phyloP scores from a whole-genome alignment of 2,888 invertebrate species.

The Dynastes grantii region DNA sequence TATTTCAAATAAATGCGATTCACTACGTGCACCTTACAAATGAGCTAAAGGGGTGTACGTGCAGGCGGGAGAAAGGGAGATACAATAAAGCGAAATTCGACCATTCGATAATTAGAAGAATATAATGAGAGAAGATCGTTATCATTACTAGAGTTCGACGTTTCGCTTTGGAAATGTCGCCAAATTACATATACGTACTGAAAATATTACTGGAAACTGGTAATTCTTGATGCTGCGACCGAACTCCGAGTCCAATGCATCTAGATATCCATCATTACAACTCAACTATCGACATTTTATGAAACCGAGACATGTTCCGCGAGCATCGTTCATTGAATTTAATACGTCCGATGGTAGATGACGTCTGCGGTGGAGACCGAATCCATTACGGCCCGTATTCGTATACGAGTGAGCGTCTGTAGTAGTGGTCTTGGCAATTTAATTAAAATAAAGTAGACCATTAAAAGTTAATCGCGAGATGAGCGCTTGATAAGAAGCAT shows the following conservation, averaged over 20 bases:
- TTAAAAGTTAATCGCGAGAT: slow-evolving; percentile 36
- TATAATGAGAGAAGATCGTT: slow-evolving; percentile 6
- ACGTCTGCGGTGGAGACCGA: too few species aligned
- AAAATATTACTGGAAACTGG: slow-evolving; percentile 34
- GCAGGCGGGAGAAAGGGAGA: too few species aligned
- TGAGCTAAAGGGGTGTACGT: background rate
- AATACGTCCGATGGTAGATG: background rate
- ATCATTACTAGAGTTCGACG: background rate
- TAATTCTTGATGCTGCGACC: slow-evolving; percentile 2
- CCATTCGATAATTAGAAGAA: slow-evolving; percentile 15
- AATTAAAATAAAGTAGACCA: slow-evolving; percentile 37
- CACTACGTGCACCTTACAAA: background rate
- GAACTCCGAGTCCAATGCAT: too few species aligned
- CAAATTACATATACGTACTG: slow-evolving; percentile 23
- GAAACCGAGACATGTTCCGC: slow-evolving; percentile 23
- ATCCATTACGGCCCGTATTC: too few species aligned
- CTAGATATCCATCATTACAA: background rate
- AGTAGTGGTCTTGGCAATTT: slow-evolving; percentile 17
- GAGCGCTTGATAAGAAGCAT: slow-evolving; percentile 2
- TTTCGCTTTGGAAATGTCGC: slow-evolving; percentile 6
- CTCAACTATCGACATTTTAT: background rate
- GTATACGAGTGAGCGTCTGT: too few species aligned
- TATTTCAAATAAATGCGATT: background rate
- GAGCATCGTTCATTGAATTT: slow-evolving; percentile 16
- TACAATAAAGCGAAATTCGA: background rate